These are phyloP conservation scores for Scartelaos histophorus DNA, from an alignment of 2,113 vertebrate species.

Conservation along the genomic window DNA sequence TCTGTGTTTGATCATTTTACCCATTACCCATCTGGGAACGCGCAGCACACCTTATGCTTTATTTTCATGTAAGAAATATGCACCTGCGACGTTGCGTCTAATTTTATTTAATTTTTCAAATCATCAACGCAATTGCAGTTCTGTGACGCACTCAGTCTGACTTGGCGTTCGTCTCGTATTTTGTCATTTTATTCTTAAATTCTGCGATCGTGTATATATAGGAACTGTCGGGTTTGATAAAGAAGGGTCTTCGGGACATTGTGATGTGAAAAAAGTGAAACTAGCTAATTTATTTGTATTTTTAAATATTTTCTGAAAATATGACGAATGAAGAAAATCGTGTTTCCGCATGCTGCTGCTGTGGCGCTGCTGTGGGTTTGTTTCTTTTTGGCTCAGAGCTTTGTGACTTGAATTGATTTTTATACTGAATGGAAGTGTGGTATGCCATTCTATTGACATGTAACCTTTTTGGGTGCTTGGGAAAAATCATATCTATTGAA, in stretches of 20 bases:
- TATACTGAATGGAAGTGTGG: conserved; percentile 77
- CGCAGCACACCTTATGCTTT: conserved; percentile 66
- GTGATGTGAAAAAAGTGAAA: conserved; percentile 56
- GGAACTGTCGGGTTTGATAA: conserved; percentile 87
- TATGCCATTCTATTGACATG: conserved; percentile 75
- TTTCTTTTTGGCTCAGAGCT: conserved; percentile 75
- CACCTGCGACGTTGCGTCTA: conserved; percentile 58
- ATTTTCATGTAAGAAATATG: conserved; percentile 80
- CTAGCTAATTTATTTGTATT: conserved; percentile 83
- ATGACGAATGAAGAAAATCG: conserved; percentile 88
- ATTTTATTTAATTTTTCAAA: conserved; percentile 90
- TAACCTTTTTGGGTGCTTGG: conserved; percentile 44
- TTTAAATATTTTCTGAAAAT: conserved; percentile 98
- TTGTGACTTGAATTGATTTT: conserved; percentile 88
- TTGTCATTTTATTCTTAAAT: conserved; percentile 65
- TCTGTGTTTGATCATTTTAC: conserved; percentile 12
- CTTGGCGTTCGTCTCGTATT: conserved; percentile 52
- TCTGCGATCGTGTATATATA: conserved; percentile 51
- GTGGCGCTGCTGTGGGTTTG: conserved; percentile 65
- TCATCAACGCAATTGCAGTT: conserved; percentile 44
- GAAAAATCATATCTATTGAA: conserved; percentile 51
- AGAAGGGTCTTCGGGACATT: conserved; percentile 67
- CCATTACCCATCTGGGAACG: conserved; percentile 31
- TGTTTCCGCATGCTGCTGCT: conserved; percentile 66
- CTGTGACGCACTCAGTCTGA: conserved; percentile 62